Evolutionary conservation across 2,113 vertebrate species (phyloP).

Genomic region (Clupea harengus): DNA sequence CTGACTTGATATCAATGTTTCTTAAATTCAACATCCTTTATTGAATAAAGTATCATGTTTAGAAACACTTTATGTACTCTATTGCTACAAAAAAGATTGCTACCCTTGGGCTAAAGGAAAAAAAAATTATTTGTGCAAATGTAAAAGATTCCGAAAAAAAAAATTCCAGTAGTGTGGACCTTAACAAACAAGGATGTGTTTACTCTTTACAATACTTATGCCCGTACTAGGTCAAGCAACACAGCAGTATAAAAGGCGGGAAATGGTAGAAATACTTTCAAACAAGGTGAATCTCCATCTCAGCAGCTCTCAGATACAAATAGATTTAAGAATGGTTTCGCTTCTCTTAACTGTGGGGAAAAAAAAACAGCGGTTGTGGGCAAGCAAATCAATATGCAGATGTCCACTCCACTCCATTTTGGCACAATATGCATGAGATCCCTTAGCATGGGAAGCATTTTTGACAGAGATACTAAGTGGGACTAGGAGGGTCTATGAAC

Average conservation of each 20-base stretch:
- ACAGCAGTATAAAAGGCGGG: not conserved
- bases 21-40: not conserved
- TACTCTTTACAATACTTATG: not conserved
- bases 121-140: slow-evolving; percentile 10
- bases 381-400: not conserved
- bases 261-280: not conserved
- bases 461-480: not conserved
- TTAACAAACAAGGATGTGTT: not conserved
- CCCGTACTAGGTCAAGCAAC: not conserved
- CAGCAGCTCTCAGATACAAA: too few relatives aligned
- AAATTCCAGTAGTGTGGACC: not conserved
- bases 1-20: not conserved
- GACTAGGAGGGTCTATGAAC: not conserved
- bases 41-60: not conserved
- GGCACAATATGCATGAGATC: not conserved
- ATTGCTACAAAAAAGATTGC: not conserved
- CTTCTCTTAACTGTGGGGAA: not conserved
- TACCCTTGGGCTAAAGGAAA: not conserved
- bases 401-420: not conserved
- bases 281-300: not conserved
- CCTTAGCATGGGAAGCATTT: not conserved
- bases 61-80: not conserved
- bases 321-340: not conserved
- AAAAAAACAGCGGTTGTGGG: not conserved
- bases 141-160: not conserved